Evolutionary conservation across 2,888 invertebrate genomes (phyloP), one percentile per base, ranked within the genome.

Genomic region (Folsomia candida): DNA sequence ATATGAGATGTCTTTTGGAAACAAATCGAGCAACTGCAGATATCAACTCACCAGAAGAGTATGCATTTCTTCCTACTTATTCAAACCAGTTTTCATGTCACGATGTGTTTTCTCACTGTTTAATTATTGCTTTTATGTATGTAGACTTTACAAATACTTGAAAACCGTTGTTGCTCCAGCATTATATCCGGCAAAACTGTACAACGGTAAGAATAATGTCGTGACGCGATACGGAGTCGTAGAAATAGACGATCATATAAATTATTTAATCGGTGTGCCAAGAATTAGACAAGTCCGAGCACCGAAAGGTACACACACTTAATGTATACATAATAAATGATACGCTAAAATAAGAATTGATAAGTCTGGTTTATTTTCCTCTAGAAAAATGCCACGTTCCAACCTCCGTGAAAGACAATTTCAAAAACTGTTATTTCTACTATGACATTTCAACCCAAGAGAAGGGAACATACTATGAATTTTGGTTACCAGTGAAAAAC

Each of bases 231-330:
- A 28, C 37, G 22, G 24, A 20, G 2, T 59, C 57, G 37, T 47
- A 26, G 62, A 47, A 20, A n/a, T 75, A 11, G 25, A 65, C 1
- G 76, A 75, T 64, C 57, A 58, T 11, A 63, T 69, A 18, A 73
- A 69, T 14, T 20, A 72, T 4, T 24, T 78, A 6, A 25, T 78
- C 3, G 76, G 78, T 11, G 72, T 76, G 11, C 69, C 64, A 9
- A 54, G 78, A 18, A 51, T 78, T 60, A 68, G 78, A 9, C 76
- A 78, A 59, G 66, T 76, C 27, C 51, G 74, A 27, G 66, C 75
- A 1, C 59, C 59, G 6, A n/a, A 60, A 29, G 51, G 75, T 67
- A 66, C 51, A n/a, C 9, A 37, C 1, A 22, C 26, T 63, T 25
- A 68, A 20, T 67, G 2, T 4, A 37, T 57, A n/a, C 18, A 2